Conservation (phyloP, 1,140 invertebrate genomes). For the Neodiprion fabricii region DNA sequence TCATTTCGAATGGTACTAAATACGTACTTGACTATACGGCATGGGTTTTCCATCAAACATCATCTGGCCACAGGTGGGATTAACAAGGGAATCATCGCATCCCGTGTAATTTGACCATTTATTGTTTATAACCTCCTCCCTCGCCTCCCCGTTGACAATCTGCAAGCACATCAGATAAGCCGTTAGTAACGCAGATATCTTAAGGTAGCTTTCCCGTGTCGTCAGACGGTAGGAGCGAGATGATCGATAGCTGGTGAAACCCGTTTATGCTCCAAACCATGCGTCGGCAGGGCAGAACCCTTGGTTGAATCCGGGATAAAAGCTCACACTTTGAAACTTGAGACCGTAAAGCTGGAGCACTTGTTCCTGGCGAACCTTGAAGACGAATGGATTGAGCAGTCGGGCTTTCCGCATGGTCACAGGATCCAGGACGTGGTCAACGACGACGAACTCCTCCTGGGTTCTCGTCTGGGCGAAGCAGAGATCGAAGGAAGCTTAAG, state of each 20-base stretch:
- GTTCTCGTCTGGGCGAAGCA: conserved; percentile 36
- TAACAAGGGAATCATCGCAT: conserved; percentile 44
- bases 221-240: not conserved
- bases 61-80: conserved; percentile 55
- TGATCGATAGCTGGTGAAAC: not conserved
- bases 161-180: conserved; percentile 21
- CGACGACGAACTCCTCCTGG: conserved; percentile 55
- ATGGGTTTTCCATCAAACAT: conserved; percentile 46
- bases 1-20: not conserved
- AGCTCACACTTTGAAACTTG: conserved; percentile 48
- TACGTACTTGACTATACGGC: conserved; percentile 53
- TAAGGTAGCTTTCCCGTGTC: not conserved
- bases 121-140: conserved; percentile 58
- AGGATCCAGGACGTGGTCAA: conserved; percentile 58
- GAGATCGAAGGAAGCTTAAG: not conserved
- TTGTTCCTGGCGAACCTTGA: conserved; percentile 56
- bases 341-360: conserved; percentile 53
- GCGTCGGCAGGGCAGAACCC: not conserved
- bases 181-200: not conserved
- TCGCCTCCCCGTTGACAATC: conserved; percentile 56
- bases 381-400: conserved; percentile 56
- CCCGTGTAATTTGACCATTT: conserved; percentile 49
- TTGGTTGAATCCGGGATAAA: not conserved
- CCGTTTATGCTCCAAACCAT: not conserved
- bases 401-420: conserved; percentile 46